A percentile compares a stretch with the other conserved stretches of the same genome.
Conservation (phyloP, 2,113 vertebrate genomes). For the Callopanchax toddi region DNA sequence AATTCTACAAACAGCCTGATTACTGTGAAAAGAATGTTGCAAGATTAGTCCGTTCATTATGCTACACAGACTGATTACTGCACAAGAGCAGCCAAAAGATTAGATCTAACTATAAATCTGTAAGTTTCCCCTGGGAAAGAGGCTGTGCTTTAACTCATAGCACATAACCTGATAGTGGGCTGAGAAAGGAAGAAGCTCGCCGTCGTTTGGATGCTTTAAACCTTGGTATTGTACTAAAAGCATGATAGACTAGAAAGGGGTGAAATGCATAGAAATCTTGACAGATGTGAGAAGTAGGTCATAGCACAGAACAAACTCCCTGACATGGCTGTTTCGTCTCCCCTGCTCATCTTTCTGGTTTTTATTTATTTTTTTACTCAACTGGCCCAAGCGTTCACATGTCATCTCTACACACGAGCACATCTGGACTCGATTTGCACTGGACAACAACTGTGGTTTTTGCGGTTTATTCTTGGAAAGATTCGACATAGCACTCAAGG, state of each 20-base stretch:
- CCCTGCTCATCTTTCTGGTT: constrained; percentile 31
- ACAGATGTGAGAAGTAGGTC: constrained; percentile 73
- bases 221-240: constrained; percentile 9
- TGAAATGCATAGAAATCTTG: constrained; percentile 25
- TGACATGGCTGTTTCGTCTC: constrained; percentile 50
- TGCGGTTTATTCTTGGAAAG: constrained; percentile 67
- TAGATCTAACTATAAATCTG: constrained; percentile 46
- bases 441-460: constrained; percentile 53
- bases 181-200: constrained; percentile 23
- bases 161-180: constrained; percentile 35
- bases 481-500: constrained; percentile 64
- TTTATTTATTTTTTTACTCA: constrained; percentile 47
- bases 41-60: constrained; percentile 33
- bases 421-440: constrained; percentile 74
- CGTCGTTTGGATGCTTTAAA: constrained; percentile 42
- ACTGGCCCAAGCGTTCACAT: constrained; percentile 53
- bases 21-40: constrained; percentile 40
- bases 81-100: constrained; percentile 40
- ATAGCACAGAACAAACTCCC: constrained; percentile 58
- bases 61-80: constrained; percentile 31
- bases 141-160: constrained; percentile 22
- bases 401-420: constrained; percentile 51
- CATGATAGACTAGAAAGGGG: not conserved
- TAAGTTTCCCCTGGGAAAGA: constrained; percentile 31
- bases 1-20: constrained; percentile 39